Evolutionary conservation across 2,113 vertebrate genomes (phyloP), one percentile per base, ranked within the genome.

Genomic region (Natator depressus): DNA sequence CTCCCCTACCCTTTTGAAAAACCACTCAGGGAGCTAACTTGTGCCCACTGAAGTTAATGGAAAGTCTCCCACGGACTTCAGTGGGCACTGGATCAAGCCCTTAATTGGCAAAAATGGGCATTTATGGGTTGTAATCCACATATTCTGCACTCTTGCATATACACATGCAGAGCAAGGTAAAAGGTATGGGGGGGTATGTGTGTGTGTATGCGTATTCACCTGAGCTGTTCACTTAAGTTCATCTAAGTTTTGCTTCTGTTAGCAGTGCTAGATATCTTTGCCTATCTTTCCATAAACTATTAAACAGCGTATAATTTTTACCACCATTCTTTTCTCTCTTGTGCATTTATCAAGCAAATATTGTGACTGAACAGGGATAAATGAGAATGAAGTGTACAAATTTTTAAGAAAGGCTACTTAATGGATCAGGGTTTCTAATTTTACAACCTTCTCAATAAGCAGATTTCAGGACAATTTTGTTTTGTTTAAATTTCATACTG

Each of bases 401-500:
- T 62, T 6, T 51, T 35, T 76, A 89, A 85, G 83, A 6, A 10
- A 27, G 85, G 20, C 78, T 90, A 82, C 49, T 95, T 95, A 84
- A 76, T 82, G 54, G 82, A 91, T 49, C n/a, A 62, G 35, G 38
- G 95, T 96, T 89, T 93, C 69, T 87, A 93, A 80, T 95, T 96
- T 98, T 89, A 94, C 89, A 97, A 95, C 92, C 88, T 95, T 94
- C 96, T 91, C 92, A 96, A 89, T 42, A 95, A 92, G 92, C 38
- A 85, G 49, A 94, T 85, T 95, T 96, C 82, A 89, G 87, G 83
- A 93, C 79, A 84, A 93, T 93, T 96, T 88, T 11, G 7, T 96
- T 98, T 98, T 97, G 94, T 97, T 96, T 96, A 94, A 96, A 97
- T 98, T 98, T 94, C 94, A 96, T 86, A 96, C 93, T 83, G 82